These are phyloP conservation scores for Blennius ocellaris DNA, from an alignment of 2,113 vertebrate species.

Conservation along the genomic window DNA sequence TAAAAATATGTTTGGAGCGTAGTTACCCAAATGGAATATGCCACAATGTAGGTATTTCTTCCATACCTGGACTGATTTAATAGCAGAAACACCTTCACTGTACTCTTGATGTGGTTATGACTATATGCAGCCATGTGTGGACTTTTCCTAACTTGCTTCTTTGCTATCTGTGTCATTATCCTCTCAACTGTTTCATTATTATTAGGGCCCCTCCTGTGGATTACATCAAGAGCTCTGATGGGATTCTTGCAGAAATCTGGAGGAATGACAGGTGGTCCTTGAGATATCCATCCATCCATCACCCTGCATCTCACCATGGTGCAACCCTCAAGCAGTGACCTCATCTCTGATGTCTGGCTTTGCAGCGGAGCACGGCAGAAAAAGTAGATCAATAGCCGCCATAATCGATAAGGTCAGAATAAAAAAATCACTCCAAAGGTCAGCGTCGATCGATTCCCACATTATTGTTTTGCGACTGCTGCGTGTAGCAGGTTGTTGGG, in stretches of 20 bases:
- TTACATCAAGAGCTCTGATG: conserved; percentile 59
- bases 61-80: too few relatives aligned
- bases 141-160: too few relatives aligned
- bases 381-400: conserved; percentile 63
- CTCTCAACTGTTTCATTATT: conserved; percentile 59
- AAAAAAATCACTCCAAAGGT: conserved; percentile 67
- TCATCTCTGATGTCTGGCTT: conserved; percentile 46
- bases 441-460: conserved; percentile 55
- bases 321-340: conserved; percentile 41
- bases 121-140: too few relatives aligned
- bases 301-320: conserved; percentile 46
- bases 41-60: too few relatives aligned
- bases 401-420: conserved; percentile 78
- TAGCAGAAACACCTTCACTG: too few relatives aligned
- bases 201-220: conserved; percentile 32
- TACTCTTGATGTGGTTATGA: too few relatives aligned
- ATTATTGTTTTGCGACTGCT: conserved; percentile 62
- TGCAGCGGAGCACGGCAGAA: conserved; percentile 59
- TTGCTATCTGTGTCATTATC: conserved; percentile 23
- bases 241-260: conserved; percentile 48
- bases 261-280: conserved; percentile 67
- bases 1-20: too few relatives aligned
- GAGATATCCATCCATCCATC: conserved; percentile 55
- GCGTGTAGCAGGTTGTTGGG: conserved; percentile 67
- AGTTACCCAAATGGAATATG: too few relatives aligned